Base-by-base conservation (phyloP, 2,113 vertebrate species). In the Urocolius indicus region DNA sequence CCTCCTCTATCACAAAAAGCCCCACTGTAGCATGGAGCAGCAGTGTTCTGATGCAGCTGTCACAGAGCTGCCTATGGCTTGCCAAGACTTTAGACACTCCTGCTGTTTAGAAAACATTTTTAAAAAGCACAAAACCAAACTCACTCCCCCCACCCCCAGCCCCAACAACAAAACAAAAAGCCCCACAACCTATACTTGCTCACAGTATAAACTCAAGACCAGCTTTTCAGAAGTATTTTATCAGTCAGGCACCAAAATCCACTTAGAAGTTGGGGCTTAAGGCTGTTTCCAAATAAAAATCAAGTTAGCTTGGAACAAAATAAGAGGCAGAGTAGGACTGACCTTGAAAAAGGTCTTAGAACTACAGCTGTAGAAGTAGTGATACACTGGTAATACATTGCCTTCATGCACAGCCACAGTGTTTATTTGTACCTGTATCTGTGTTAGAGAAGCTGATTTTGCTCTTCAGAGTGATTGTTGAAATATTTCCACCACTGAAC, bases 401-500 rank as follows among this genome's bases (percentile, higher is more conserved):
- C 55, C 32, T 34, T 41, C 0, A 1, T 74, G 75, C 27, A 38
- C 43, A 73, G 57, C 32, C 34, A 16, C 43, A 11, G 38, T 2
- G 62, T 87, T 94, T 87, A 38, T 87, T 75, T 91, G 51, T 73
- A 66, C 59, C 75, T 52, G 34, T 14, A 24, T 59, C 43, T 46
- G 87, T 62, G 32, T 6, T 41, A 45, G 75, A 73, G 63, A 63
- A 79, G 55, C 72, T 49, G 71, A 43, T 73, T 96, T 83, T 82
- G 51, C 84, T 90, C 59, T 83, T 85, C 75, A 46, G 32, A 59
- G 27, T 18, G 51, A 38, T 83, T 58, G 43, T 85, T 68, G 54
- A 96, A 96, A 85, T 91, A 97, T 97, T 97, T 84, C 58, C 91
- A 93, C 32, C 74, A 27, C 32, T 84, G 84, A 96, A 97, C 95